Base-by-base conservation (phyloP, 2,888 invertebrate genomes). In the Pimpla rufipes region DNA sequence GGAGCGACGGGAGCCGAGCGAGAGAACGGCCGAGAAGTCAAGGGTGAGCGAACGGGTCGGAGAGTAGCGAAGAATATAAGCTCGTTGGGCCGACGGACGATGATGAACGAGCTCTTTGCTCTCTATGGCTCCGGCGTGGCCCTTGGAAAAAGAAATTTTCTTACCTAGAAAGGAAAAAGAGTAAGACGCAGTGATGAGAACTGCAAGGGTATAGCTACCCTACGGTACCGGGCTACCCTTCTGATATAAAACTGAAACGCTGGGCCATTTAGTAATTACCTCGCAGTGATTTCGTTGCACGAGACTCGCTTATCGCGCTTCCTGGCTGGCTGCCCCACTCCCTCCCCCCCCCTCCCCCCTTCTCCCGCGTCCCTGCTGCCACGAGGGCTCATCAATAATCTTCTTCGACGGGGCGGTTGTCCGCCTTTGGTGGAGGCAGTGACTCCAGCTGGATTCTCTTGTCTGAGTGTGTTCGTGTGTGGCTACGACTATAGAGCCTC, bases 351-450 rank as follows among this genome's bases (percentile, higher is more conserved):
- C n/a, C n/a, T n/a, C n/a, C n/a, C n/a, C n/a, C n/a, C n/a, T n/a
- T n/a, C n/a, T n/a, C n/a, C n/a, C n/a, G n/a, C n/a, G n/a, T n/a
- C 59, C 57, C 29, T 78, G n/a, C 59, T 45, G 59, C 40, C 57
- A 67, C n/a, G n/a, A 83, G 85, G 81, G 84, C 89, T 89, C 92
- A 91, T 92, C 92, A 90, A 92, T 92, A 91, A 92, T 89, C 88
- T 88, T 90, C 85, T 86, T 87, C 84, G 78, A 83, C 77, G 79
- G 77, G 47, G 37, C 66, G 59, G 62, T 71, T 71, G 50, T 70
- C 21, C 55, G 52, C 47, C 55, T 23, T 52, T 35, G 45, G 18
- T 64, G 23, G 21, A 66, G 42, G 23, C 42, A 66, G 13, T 66
- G 21, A 10, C 37, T 59, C 59, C 3, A 37, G 45, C 66, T 66